Evolutionary conservation across 2,888 invertebrate species (phyloP), one percentile per base, ranked within the genome.

Genomic region (Campoplex capitator): DNA sequence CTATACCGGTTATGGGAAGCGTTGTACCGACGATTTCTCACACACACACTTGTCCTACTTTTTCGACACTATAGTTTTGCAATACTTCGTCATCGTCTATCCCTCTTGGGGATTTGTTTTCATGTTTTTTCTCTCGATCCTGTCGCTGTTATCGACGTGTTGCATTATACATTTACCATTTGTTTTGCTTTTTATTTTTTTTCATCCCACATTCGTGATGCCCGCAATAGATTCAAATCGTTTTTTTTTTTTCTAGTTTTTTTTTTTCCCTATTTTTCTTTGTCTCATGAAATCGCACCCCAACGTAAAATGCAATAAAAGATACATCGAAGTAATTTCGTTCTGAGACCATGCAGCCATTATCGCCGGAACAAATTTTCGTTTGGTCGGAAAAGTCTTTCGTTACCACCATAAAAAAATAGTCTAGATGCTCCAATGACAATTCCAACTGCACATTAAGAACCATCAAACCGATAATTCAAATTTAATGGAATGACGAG

Each of bases 11-110:
- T 74, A 75, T 71, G 32, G 45, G 74, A 32, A 71, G 51, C 71
- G 76, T 83, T 80, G 77, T 70, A 45, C 79, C 67, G 45, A 75
- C 71, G 13, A 58, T 78, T 78, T 75, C 58, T 62, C 79, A 32
- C 23, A 32, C 23, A 62, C 42, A 83, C 56, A 45, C 77, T 71
- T 58, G 74, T 68, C 77, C 77, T 74, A 83, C 73, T 77, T 80
- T 74, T n/a, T 32, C 32, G 3, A 58, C 54, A 67, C 35, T 62
- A 42, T 42, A 58, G 73, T 75, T 84, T 48, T 68, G 35, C 54
- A 56, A 75, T 79, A 28, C 23, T 65, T 54, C 70, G 38, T 18
- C 54, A 75, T 48, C 16, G 80, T 11, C 58, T 54, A 73, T 78
- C 51, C 32, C 56, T 48, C 45, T 28, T 62, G 56, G 74, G 56